Evolutionary conservation across 2,113 vertebrate genomes (phyloP).

Genomic region (Sminthopsis crassicaudata): DNA sequence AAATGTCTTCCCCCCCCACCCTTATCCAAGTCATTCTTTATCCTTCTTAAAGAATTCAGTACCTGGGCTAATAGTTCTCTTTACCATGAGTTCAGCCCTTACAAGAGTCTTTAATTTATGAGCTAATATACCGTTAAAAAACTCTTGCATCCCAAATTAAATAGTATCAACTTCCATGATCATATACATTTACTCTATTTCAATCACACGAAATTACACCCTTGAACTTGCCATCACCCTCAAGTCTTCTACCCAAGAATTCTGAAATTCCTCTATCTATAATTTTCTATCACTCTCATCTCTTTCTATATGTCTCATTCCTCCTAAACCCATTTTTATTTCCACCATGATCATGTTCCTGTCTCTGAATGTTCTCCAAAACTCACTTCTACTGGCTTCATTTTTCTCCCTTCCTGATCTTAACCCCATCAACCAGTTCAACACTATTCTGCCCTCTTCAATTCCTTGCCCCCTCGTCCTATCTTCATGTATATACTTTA

Average conservation of each 20-base stretch:
- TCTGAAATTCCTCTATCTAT: not conserved
- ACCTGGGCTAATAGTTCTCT: not conserved
- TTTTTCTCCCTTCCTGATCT: not conserved
- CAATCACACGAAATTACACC: not conserved
- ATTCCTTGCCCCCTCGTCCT: not conserved
- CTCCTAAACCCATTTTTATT: not conserved
- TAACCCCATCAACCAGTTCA: not conserved
- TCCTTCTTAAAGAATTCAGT: not conserved
- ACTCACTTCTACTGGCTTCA: not conserved
- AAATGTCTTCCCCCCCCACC: not conserved
- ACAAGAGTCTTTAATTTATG: not conserved
- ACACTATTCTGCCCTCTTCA: not conserved
- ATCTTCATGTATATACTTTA: not conserved
- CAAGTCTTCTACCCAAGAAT: not conserved
- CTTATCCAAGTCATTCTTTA: not conserved
- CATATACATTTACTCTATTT: not conserved
- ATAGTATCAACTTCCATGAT: not conserved
- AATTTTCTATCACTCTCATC: not conserved
- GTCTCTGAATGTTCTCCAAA: no score
- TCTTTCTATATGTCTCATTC: not conserved
- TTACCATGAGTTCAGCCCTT: not conserved
- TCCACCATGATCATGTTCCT: not conserved
- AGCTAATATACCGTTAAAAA: not conserved
- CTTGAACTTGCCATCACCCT: not conserved
- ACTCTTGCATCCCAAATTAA: not conserved